Conservation (phyloP, 2,113 vertebrate species). For the Seriola rivoliana region DNA sequence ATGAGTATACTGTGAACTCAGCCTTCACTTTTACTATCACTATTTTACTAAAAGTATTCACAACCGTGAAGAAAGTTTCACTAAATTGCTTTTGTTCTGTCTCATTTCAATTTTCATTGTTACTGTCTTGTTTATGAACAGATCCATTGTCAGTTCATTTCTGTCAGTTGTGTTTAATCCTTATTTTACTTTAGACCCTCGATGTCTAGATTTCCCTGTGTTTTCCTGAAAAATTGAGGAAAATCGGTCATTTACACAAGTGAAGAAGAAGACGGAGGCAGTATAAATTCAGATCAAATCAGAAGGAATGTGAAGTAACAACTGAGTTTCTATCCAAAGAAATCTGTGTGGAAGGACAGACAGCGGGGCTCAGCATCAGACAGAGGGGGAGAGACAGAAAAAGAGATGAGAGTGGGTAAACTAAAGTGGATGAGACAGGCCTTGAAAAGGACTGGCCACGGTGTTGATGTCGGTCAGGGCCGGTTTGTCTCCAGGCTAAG, state of each 20-base stretch:
- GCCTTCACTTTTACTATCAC: background rate
- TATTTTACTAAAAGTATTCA: background rate
- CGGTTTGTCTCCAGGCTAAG: conserved; percentile 52
- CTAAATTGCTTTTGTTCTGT: background rate
- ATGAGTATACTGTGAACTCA: background rate
- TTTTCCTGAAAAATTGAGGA: background rate
- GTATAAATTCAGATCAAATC: background rate
- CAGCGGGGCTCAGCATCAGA: conserved; percentile 15
- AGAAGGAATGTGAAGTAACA: conserved; percentile 12
- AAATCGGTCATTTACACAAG: background rate
- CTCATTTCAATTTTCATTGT: background rate
- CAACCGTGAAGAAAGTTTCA: background rate
- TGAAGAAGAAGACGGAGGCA: background rate
- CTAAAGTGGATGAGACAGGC: conserved; percentile 74
- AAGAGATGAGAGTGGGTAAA: conserved; percentile 57
- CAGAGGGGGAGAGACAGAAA: conserved; percentile 47
- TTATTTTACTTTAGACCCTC: background rate
- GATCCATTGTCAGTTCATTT: background rate
- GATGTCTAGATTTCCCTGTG: background rate
- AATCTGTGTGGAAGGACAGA: background rate
- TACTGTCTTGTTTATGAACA: conserved; percentile 2
- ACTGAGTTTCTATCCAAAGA: background rate
- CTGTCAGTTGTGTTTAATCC: background rate
- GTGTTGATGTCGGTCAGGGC: conserved; percentile 48
- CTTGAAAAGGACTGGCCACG: conserved; percentile 70